Evolutionary conservation across 1,140 invertebrate species (phyloP), one percentile per base, ranked within the genome.

Genomic region (Drosophila tropicalis): DNA sequence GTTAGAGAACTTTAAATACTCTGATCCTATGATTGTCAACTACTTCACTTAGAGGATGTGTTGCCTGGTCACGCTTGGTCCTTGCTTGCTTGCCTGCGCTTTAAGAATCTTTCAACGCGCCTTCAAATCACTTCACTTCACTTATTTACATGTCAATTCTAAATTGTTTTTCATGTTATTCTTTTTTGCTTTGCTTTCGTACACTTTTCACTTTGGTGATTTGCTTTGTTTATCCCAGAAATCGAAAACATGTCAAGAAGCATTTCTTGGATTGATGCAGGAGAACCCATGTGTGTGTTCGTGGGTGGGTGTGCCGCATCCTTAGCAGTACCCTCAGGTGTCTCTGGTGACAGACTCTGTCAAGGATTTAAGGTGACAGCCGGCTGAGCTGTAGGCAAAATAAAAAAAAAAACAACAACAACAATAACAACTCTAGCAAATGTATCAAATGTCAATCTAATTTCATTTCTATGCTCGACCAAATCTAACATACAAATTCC

Each of bases 361-460:
- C 64, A 54, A 34, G 66, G 72, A 84, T 73, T 73, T 77, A 69
- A 84, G 77, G 73, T 84, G 79, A 70, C 79, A 81, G 64, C 41
- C 60, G 64, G 56, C 51, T 66, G 72, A 56, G 55, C n/a, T 44
- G 58, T 67, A 39, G 61, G 61, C 57, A 65, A 72, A 83, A 72
- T 72, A 69, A 55, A 19, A 36, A 67, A 2, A 13, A 47, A 60
- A 57, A 34, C 22, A 34, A 51, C 54, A 19, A 41, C 56, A 57
- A 19, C 22, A 71, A 65, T 58, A 54, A 58, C n/a, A 34, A 36
- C 32, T 36, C 32, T 58, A 58, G 70, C 12, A 71, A 70, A 90
- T 87, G 75, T 90, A 87, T 90, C 87, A 90, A 83, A 89, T 90
- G 81, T 87, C 87, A 90, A 90, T 90, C 83, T 90, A 90, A 90